phyloP scores from a whole-genome alignment of 2,888 invertebrate genomes.

The Bellardia bayeri region DNA sequence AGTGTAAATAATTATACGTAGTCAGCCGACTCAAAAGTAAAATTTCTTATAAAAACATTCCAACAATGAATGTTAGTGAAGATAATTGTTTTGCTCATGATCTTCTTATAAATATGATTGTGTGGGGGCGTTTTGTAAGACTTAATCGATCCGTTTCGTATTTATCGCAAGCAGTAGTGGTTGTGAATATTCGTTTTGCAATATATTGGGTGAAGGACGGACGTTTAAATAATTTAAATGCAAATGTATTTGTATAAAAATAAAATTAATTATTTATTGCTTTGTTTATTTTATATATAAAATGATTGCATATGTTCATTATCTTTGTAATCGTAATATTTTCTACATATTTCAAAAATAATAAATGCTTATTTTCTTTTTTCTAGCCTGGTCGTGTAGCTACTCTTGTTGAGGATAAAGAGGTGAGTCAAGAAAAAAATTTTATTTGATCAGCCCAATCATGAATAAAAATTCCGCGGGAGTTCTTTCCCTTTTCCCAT shows the following conservation, averaged over 20 bases:
- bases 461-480: too few species aligned
- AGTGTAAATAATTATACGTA: conserved; percentile 10
- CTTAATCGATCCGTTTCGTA: conserved; percentile 16
- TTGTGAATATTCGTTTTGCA: conserved; percentile 16
- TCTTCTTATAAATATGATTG: not conserved
- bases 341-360: not conserved
- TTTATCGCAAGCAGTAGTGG: conserved; percentile 18
- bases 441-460: not conserved
- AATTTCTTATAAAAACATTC: not conserved
- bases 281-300: not conserved
- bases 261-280: conserved; percentile 24
- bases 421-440: conserved; percentile 85
- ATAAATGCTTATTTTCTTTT: not conserved
- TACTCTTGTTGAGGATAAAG: conserved; percentile 91
- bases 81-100: conserved; percentile 26
- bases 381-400: conserved; percentile 96
- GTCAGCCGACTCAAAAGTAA: not conserved
- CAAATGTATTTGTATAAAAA: conserved; percentile 5
- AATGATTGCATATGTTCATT: not conserved
- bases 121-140: not conserved
- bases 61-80: conserved; percentile 40
- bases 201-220: conserved; percentile 55
- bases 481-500: too few species aligned
- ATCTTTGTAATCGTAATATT: not conserved
- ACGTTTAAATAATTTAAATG: conserved; percentile 17